A percentile compares a stretch with the other conserved stretches of the same genome.
Evolutionary conservation across 2,888 invertebrate species (phyloP).

Genomic region (Athalia cordata): DNA sequence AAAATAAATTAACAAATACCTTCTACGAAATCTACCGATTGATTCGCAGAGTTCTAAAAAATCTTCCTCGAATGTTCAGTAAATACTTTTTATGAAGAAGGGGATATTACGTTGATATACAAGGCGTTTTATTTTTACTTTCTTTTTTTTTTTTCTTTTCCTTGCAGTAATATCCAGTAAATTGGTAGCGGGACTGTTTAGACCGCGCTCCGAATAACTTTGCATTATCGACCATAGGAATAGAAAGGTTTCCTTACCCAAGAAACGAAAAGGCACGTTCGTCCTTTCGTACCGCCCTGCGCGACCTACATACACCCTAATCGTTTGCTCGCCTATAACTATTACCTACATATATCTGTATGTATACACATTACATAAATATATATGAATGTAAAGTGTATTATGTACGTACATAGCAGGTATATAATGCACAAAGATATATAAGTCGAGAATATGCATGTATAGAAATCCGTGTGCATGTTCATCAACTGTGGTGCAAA

Average conservation of each 20-base stretch:
- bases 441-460: not conserved
- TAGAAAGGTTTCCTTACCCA: constrained; percentile 24
- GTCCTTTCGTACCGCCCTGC: constrained; percentile 44
- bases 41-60: no score
- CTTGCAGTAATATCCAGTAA: not conserved
- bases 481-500: not conserved
- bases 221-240: constrained; percentile 43
- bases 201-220: constrained; percentile 29
- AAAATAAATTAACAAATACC: no score
- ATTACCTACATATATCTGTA: constrained; percentile 1
- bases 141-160: not conserved
- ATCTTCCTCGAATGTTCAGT: no score
- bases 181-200: constrained; percentile 27
- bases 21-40: no score
- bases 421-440: not conserved
- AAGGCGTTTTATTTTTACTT: no score
- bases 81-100: no score
- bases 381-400: not conserved
- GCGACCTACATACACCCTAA: constrained; percentile 44
- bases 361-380: not conserved
- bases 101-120: no score
- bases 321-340: not conserved
- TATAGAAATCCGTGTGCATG: not conserved
- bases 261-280: constrained; percentile 39
- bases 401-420: not conserved